These are phyloP conservation scores for Eudasyphora cyanicolor DNA, from an alignment of 2,888 invertebrate species.

Conservation along the genomic window DNA sequence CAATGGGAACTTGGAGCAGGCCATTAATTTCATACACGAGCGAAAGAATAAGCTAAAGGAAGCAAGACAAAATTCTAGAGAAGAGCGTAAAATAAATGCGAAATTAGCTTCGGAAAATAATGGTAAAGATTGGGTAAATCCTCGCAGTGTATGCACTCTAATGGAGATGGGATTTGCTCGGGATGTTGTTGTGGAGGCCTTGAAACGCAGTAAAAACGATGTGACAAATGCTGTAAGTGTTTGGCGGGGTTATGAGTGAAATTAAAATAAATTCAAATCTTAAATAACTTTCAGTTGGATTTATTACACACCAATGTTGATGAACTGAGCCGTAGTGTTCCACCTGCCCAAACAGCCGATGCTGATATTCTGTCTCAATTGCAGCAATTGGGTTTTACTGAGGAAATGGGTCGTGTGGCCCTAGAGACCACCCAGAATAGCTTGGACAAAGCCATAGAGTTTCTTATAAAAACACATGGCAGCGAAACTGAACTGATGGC, in stretches of 20 bases:
- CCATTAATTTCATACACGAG: constrained; percentile 85
- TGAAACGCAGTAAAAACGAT: constrained; percentile 86
- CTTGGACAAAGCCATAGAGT: constrained; percentile 82
- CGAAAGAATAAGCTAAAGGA: constrained; percentile 81
- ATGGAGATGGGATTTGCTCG: constrained; percentile 86
- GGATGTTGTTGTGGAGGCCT: constrained; percentile 83
- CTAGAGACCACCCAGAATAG: constrained; percentile 82
- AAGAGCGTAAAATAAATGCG: constrained; percentile 80
- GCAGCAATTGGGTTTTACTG: constrained; percentile 83
- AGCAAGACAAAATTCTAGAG: constrained; percentile 81
- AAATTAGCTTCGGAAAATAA: constrained; percentile 64
- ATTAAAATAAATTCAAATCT: background rate
- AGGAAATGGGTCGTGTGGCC: constrained; percentile 81
- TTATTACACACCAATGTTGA: constrained; percentile 73
- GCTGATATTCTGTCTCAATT: constrained; percentile 70
- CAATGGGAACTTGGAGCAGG: constrained; percentile 82
- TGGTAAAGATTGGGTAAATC: constrained; percentile 76
- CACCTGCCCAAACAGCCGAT: constrained; percentile 56
- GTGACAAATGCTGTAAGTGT: constrained; percentile 85
- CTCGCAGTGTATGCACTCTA: constrained; percentile 80
- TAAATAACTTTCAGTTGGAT: constrained; percentile 69
- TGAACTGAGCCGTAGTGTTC: constrained; percentile 69
- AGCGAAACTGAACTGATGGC: constrained; percentile 72
- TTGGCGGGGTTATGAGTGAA: background rate
- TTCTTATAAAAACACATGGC: constrained; percentile 80